Evolutionary conservation across 2,888 invertebrate species (phyloP).

Genomic region (Drosophila formosana): DNA sequence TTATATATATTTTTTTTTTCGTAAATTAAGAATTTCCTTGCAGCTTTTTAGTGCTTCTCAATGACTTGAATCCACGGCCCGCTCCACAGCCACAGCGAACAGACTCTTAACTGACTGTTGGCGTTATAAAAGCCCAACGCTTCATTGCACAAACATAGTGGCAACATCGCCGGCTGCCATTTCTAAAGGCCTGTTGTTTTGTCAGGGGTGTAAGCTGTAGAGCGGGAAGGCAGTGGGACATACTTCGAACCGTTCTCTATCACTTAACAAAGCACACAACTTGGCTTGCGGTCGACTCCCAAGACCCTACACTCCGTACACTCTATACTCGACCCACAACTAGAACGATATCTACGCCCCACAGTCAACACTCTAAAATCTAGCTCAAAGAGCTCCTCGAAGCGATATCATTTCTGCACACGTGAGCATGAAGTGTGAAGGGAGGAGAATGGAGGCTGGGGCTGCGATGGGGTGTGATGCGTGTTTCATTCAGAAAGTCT

Average conservation of each 20-base stretch:
- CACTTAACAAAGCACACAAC: conserved; percentile 67
- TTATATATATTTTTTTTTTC: conserved; percentile 35
- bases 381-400: conserved; percentile 47
- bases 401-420: conserved; percentile 65
- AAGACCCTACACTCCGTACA: conserved; percentile 14
- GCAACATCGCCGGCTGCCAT: conserved; percentile 49
- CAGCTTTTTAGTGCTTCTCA: conserved; percentile 69
- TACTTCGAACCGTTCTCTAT: conserved; percentile 46
- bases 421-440: conserved; percentile 54
- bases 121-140: conserved; percentile 78
- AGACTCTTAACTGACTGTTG: conserved; percentile 70
- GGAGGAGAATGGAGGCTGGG: conserved; percentile 2
- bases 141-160: conserved; percentile 77
- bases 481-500: conserved; percentile 45
- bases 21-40: conserved; percentile 74
- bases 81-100: conserved; percentile 11
- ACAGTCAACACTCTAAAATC: conserved; percentile 46
- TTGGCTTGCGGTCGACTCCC: conserved; percentile 61
- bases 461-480: conserved; percentile 23
- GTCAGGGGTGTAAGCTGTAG: background rate
- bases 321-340: conserved; percentile 5
- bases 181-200: conserved; percentile 52
- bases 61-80: conserved; percentile 49
- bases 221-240: background rate
- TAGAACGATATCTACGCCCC: background rate